Conservation (phyloP, 2,888 invertebrate species). For the Cephus pygmeus region DNA sequence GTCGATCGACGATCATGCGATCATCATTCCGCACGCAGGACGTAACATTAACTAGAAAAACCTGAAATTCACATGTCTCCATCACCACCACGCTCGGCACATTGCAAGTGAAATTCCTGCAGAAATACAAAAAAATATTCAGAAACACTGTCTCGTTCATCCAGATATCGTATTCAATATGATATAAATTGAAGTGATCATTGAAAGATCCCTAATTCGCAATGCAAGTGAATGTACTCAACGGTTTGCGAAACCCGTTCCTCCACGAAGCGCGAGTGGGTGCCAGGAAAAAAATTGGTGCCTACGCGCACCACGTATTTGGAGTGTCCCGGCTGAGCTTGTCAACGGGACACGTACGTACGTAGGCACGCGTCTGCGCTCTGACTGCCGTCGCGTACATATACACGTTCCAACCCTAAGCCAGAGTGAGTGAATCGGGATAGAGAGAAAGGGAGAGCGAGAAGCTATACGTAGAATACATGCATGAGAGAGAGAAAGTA, state of each 20-base stretch:
- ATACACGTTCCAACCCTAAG: neutral
- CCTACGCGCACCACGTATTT: slow-evolving; percentile 55
- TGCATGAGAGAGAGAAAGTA: neutral
- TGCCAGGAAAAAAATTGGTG: slow-evolving; percentile 39
- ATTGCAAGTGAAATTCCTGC: neutral
- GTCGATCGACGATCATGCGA: neutral
- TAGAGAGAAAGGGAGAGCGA: neutral
- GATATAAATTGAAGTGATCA: neutral
- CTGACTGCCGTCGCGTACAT: neutral
- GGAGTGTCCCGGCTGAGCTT: slow-evolving; percentile 19
- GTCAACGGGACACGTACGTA: neutral
- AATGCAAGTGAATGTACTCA: slow-evolving; percentile 37
- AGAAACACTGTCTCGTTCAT: neutral
- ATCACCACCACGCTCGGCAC: neutral
- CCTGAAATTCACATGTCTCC: neutral
- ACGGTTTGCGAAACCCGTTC: slow-evolving; percentile 15
- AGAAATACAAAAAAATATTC: neutral
- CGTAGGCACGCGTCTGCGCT: neutral
- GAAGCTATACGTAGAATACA: neutral
- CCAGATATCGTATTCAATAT: neutral
- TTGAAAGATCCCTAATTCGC: neutral
- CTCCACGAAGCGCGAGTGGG: slow-evolving; percentile 36
- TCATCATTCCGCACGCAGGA: neutral
- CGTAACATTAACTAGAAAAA: neutral
- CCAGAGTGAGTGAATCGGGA: neutral